Base-by-base conservation (phyloP, 2,797 vertebrate genomes). In the Synaphobranchus kaupii region DNA sequence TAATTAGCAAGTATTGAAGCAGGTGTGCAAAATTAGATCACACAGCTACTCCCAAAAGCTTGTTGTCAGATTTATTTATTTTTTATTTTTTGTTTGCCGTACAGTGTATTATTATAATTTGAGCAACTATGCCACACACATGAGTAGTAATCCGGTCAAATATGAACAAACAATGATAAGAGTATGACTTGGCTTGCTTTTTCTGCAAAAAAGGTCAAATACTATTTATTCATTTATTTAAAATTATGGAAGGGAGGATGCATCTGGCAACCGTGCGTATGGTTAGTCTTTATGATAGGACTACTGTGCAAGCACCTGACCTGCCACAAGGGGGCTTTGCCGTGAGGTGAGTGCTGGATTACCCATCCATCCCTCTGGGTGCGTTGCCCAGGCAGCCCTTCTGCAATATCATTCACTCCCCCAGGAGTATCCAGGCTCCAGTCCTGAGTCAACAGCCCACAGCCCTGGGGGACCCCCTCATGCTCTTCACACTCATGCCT, bases 321-420 rank as follows among this genome's bases (percentile, higher is more conserved):
- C 39, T 44, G 76, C 76, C 76, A 80, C 76, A 80, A 48, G 76
- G 76, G 76, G 76, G 76, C 76, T 28, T 25, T 80, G 76, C 20
- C 25, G 44, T 80, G 34, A 80, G 76, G 39, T 47, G 76, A 80
- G 76, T 34, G 6, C 39, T 15, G 9, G 39, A 80, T 80, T 80
- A 47, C 76, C n/a, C 68, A 73, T 73, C 28, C 31, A 34, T 73
- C 68, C 68, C 68, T 73, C 68, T 34, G 31, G 68, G 7, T 73
- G 12, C 3, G 68, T 73, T 73, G 68, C 68, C 68, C 15, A 9
- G 68, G 68, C 31, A 73, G 31, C 68, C 31, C 28, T 34, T 34
- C 31, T 12, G 4, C 13, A 13, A 73, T 34, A 31, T 73, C n/a
- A 15, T 28, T 73, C 68, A 73, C 12, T 73, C 68, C 68, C 68